Percentiles rank a stretch among this genome's conserved stretches.
Evolutionary conservation across 1,140 invertebrate genomes (phyloP).

Genomic region (Eufriesea mexicana): DNA sequence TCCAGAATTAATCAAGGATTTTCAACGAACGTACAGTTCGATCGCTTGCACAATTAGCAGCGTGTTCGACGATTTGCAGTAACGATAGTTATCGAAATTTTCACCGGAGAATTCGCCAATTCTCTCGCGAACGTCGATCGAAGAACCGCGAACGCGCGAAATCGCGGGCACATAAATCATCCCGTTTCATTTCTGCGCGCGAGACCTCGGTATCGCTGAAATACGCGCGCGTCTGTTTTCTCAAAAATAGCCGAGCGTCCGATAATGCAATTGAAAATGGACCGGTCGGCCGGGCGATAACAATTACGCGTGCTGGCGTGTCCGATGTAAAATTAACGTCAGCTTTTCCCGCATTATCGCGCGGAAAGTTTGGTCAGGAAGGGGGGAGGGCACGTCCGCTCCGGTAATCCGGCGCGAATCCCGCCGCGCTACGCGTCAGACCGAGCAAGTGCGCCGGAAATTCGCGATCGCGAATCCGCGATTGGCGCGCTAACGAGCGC

Average conservation of each 20-base stretch:
- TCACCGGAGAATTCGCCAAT: not conserved
- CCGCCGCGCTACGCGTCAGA: constrained; percentile 57
- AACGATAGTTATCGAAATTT: not conserved
- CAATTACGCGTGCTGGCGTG: constrained; percentile 30
- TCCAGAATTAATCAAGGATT: no score
- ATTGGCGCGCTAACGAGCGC: constrained; percentile 62
- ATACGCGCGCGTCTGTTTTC: not conserved
- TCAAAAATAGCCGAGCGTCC: not conserved
- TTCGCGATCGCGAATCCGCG: constrained; percentile 51
- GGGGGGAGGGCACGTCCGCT: constrained; percentile 45
- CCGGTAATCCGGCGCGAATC: constrained; percentile 76
- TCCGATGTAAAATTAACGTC: constrained; percentile 56
- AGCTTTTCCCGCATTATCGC: constrained; percentile 78
- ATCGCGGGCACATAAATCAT: not conserved
- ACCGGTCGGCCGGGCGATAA: constrained; percentile 26
- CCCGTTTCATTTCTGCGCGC: not conserved
- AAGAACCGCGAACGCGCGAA: not conserved
- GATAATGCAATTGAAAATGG: constrained; percentile 41
- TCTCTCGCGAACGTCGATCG: not conserved
- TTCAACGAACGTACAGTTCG: no score
- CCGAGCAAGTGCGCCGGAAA: constrained; percentile 44
- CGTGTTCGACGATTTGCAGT: not conserved
- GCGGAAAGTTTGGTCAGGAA: constrained; percentile 45
- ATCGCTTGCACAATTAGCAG: no score
- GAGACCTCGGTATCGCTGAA: not conserved